Evolutionary conservation across 2,113 vertebrate genomes (phyloP).

Genomic region (Istiophorus platypterus): DNA sequence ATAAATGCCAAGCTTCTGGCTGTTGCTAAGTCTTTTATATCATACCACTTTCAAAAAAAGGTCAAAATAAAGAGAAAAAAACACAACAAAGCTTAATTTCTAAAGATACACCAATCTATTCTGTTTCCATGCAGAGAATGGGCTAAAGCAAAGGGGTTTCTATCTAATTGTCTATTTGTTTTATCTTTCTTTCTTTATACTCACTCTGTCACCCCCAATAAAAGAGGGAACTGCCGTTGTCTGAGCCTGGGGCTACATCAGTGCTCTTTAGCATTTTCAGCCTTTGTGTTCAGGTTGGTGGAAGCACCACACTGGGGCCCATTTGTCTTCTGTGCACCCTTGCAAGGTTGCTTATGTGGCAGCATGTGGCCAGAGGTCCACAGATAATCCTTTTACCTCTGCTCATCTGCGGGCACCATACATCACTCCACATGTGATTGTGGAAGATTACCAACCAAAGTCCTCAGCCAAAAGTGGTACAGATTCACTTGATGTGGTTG

Average conservation of each 20-base stretch:
- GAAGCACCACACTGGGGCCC: constrained; percentile 48
- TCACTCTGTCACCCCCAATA: constrained; percentile 53
- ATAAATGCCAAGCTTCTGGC: constrained; percentile 64
- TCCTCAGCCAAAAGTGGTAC: constrained; percentile 60
- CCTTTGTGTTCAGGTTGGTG: constrained; percentile 39
- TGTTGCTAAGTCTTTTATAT: constrained; percentile 46
- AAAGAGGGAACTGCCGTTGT: constrained; percentile 40
- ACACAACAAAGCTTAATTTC: neutral
- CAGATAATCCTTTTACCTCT: constrained; percentile 78
- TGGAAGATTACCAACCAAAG: constrained; percentile 62
- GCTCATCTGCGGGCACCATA: constrained; percentile 61
- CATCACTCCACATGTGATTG: constrained; percentile 69
- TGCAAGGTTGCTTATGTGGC: constrained; percentile 62
- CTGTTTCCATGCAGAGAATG: constrained; percentile 62
- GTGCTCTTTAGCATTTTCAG: constrained; percentile 84
- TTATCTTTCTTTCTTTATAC: constrained; percentile 61
- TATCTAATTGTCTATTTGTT: constrained; percentile 64
- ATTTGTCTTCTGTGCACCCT: constrained; percentile 53
- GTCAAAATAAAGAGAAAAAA: neutral
- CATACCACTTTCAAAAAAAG: constrained; percentile 47
- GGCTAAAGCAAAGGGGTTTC: constrained; percentile 23
- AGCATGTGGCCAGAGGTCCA: constrained; percentile 66
- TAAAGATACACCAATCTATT: constrained; percentile 29
- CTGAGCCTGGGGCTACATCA: constrained; percentile 66
- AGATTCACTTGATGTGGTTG: constrained; percentile 74